These are phyloP conservation scores for Fopius arisanus DNA, from an alignment of 1,140 invertebrate genomes.

Conservation along the genomic window DNA sequence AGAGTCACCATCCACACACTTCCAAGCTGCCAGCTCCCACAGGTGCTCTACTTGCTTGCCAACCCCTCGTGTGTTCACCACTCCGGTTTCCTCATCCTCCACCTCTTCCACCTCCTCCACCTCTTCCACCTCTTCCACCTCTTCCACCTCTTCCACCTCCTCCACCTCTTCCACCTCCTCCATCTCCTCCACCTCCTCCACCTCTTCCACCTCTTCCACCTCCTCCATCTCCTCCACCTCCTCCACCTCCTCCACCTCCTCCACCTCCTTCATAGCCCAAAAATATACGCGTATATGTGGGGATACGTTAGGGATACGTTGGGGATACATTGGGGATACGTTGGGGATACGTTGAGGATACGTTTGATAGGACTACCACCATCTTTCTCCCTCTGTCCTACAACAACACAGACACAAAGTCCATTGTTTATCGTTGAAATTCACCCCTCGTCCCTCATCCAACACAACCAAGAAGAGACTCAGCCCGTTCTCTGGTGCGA, in stretches of 20 bases:
- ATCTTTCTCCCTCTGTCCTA: background rate
- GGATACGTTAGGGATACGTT: no score
- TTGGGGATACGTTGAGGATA: background rate
- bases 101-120: background rate
- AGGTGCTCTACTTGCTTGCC: constrained; percentile 54
- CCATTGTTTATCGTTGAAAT: constrained; percentile 58
- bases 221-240: background rate
- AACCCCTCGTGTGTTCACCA: constrained; percentile 46
- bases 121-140: background rate
- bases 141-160: background rate
- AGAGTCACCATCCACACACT: constrained; percentile 2
- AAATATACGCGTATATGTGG: constrained; percentile 8
- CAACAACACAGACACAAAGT: constrained; percentile 28
- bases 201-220: background rate
- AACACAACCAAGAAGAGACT: background rate
- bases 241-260: background rate
- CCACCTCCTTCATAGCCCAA: background rate
- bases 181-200: background rate
- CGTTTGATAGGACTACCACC: background rate
- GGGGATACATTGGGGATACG: background rate
- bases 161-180: background rate
- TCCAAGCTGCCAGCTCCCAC: constrained; percentile 34
- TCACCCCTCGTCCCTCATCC: constrained; percentile 39
- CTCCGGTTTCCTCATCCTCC: background rate
- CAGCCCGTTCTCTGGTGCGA: constrained; percentile 38